Evolutionary conservation across 1,140 invertebrate species (phyloP).

Genomic region (Drosophila nikananu): DNA sequence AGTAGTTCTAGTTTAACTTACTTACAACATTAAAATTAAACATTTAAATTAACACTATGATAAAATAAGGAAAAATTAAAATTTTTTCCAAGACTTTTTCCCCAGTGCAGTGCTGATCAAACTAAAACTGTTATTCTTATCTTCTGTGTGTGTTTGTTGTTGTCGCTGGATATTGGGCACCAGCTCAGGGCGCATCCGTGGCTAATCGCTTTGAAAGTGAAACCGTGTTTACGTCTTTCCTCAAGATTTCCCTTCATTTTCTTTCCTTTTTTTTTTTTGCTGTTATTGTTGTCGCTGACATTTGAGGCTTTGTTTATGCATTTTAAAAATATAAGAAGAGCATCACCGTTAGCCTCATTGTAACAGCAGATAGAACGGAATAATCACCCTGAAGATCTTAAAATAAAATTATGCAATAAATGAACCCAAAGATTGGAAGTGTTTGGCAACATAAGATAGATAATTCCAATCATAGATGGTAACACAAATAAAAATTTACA

Average conservation of each 20-base stretch:
- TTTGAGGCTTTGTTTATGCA: constrained; percentile 55
- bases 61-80: too few relatives aligned
- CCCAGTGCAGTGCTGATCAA: constrained; percentile 7
- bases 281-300: constrained; percentile 39
- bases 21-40: too few relatives aligned
- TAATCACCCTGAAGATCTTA: background rate
- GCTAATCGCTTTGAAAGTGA: constrained; percentile 83
- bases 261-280: constrained; percentile 39
- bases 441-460: background rate
- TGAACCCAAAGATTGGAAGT: background rate
- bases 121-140: constrained; percentile 65
- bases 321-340: constrained; percentile 10
- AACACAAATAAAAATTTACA: background rate
- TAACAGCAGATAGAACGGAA: background rate
- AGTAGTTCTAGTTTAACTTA: too few relatives aligned
- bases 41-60: too few relatives aligned
- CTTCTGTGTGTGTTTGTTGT: constrained; percentile 42
- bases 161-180: constrained; percentile 58
- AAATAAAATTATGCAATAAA: background rate
- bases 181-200: constrained; percentile 65
- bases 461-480: background rate
- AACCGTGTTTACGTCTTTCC: constrained; percentile 71
- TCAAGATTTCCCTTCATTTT: constrained; percentile 49
- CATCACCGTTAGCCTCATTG: constrained; percentile 2
- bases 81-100: background rate